These are phyloP conservation scores for Natrix natrix DNA, from an alignment of 2,797 vertebrate species.

Conservation along the genomic window DNA sequence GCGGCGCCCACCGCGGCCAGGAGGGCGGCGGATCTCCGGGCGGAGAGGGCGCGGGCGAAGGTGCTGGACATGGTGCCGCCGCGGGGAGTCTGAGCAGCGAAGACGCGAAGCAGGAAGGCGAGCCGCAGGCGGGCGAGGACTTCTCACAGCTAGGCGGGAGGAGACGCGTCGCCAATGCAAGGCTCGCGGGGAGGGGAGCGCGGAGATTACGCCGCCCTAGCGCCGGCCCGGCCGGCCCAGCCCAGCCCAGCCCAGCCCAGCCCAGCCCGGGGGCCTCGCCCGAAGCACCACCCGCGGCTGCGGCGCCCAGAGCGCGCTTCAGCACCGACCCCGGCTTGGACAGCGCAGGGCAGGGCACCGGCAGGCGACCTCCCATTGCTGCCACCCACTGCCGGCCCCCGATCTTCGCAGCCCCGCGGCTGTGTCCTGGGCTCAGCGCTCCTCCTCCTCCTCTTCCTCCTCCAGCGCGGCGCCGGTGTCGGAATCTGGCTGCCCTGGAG, in stretches of 20 bases:
- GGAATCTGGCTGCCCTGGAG: background rate
- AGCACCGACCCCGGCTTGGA: background rate
- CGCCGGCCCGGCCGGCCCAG: background rate
- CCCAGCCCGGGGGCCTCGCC: background rate
- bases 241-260: background rate
- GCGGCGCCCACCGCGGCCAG: constrained; percentile 86
- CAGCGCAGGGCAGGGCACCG: background rate
- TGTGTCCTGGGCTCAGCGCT: background rate
- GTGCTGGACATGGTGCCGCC: constrained; percentile 81
- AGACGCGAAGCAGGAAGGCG: constrained; percentile 21
- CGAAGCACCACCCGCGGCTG: background rate
- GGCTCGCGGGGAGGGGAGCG: background rate
- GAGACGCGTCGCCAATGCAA: background rate
- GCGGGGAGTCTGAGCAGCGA: background rate
- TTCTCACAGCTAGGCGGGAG: constrained; percentile 4
- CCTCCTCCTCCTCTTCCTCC: background rate
- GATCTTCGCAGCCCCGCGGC: background rate
- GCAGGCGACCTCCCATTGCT: background rate
- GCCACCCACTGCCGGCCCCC: background rate
- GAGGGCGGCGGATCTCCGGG: constrained; percentile 76
- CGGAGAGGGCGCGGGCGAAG: constrained; percentile 81
- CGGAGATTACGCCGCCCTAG: background rate
- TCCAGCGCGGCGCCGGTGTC: background rate
- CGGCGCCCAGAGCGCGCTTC: background rate
- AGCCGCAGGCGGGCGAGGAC: background rate